These are phyloP conservation scores for Dorcus parallelipipedus DNA, from an alignment of 2,888 invertebrate species.

Conservation along the genomic window DNA sequence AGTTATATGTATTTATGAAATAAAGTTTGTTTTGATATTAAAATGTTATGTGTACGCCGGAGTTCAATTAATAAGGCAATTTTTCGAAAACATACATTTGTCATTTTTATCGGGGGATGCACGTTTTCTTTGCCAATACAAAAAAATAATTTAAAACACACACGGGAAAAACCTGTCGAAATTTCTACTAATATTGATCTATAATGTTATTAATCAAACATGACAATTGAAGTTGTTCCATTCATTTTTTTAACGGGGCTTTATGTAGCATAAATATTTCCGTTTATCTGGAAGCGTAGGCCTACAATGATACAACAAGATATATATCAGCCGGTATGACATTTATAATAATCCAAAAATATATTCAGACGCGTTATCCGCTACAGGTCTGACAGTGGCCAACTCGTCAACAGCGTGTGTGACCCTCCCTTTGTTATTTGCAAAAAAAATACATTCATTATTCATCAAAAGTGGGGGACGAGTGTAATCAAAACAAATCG, in stretches of 20 bases:
- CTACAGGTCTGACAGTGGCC: conserved; percentile 36
- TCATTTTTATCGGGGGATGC: no score
- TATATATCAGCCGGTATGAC: conserved; percentile 41
- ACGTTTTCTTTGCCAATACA: no score
- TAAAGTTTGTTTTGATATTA: no score
- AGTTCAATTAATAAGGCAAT: no score
- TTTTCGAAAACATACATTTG: no score
- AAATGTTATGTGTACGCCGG: no score
- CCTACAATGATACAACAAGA: conserved; percentile 35
- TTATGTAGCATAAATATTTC: conserved; percentile 19
- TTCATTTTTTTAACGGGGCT: conserved; percentile 13
- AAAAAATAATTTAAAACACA: no score
- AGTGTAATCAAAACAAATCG: conserved; percentile 46
- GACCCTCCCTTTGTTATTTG: conserved; percentile 41
- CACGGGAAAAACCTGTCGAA: no score
- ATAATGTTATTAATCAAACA: conserved; percentile 17
- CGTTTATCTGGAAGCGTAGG: conserved; percentile 16
- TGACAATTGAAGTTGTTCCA: conserved; percentile 19
- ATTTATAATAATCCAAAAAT: conserved; percentile 44
- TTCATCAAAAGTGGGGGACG: conserved; percentile 43
- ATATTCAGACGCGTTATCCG: conserved; percentile 34
- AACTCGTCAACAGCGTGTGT: conserved; percentile 34
- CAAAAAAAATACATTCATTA: conserved; percentile 44
- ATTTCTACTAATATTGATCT: conserved; percentile 18
- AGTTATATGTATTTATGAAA: no score